Evolutionary conservation across 2,113 vertebrate species (phyloP).

Genomic region (Malurus alboscapulatus): DNA sequence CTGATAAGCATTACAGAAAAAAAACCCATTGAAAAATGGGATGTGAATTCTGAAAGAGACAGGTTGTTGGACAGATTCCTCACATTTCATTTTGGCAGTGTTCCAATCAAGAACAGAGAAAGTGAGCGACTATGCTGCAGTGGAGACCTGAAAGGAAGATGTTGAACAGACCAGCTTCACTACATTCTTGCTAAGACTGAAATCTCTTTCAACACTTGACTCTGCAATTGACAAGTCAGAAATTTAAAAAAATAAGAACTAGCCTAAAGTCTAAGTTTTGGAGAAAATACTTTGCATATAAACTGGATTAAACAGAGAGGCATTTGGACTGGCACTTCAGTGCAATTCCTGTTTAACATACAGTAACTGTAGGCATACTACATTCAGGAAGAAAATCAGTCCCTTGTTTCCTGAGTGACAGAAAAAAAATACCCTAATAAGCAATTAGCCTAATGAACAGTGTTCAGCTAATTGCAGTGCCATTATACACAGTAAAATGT

Average conservation of each 20-base stretch:
- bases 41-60: not conserved
- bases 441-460: not conserved
- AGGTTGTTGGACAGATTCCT: not conserved
- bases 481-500: not conserved
- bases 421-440: not conserved
- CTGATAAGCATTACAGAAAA: not conserved
- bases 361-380: not conserved
- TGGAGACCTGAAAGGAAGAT: not conserved
- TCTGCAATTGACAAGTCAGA: not conserved
- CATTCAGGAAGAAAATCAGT: not conserved
- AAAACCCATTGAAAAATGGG: not conserved
- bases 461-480: not conserved
- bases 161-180: not conserved
- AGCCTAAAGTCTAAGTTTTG: not conserved
- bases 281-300: not conserved
- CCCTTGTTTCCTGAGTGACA: not conserved
- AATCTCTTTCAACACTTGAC: not conserved
- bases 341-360: not conserved
- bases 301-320: not conserved
- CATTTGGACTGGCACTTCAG: not conserved
- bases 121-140: not conserved
- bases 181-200: not conserved
- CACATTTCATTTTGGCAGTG: not conserved
- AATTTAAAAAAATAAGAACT: not conserved
- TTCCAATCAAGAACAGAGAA: not conserved